phyloP scores from a whole-genome alignment of 2,888 invertebrate genomes.

The Cordilura impudica region DNA sequence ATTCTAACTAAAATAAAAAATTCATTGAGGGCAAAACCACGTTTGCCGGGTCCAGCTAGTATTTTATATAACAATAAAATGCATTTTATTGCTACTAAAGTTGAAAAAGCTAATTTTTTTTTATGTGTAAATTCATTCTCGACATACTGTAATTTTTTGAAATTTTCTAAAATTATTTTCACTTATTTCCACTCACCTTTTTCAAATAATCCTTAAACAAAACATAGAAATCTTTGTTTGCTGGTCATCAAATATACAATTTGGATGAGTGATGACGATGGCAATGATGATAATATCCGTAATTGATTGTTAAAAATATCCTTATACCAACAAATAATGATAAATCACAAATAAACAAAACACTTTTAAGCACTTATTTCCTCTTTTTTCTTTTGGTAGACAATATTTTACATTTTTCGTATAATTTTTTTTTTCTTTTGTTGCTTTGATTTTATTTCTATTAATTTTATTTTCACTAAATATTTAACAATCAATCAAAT shows the following conservation, averaged over 20 bases:
- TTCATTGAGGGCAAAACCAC: too few species aligned
- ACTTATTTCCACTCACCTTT: constrained; percentile 11
- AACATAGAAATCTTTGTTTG: background rate
- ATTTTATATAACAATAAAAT: too few species aligned
- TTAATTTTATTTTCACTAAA: background rate
- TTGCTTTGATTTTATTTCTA: constrained; percentile 3
- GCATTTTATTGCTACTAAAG: too few species aligned
- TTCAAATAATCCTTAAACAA: constrained; percentile 29
- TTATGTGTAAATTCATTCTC: too few species aligned
- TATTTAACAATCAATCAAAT: constrained; percentile 22
- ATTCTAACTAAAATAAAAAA: too few species aligned
- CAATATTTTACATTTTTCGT: too few species aligned
- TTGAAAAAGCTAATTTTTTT: too few species aligned
- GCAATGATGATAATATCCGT: too few species aligned
- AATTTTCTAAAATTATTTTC: too few species aligned
- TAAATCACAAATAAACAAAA: constrained; percentile 6
- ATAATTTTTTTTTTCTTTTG: constrained; percentile 14
- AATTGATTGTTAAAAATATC: too few species aligned
- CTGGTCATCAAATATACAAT: background rate
- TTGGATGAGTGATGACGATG: background rate
- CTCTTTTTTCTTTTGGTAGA: background rate
- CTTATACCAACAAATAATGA: constrained; percentile 11
- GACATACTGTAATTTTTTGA: too few species aligned
- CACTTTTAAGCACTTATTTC: background rate
- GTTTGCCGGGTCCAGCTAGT: too few species aligned